Evolutionary conservation across 1,140 invertebrate genomes (phyloP).

Genomic region (Oscheius sp.): DNA sequence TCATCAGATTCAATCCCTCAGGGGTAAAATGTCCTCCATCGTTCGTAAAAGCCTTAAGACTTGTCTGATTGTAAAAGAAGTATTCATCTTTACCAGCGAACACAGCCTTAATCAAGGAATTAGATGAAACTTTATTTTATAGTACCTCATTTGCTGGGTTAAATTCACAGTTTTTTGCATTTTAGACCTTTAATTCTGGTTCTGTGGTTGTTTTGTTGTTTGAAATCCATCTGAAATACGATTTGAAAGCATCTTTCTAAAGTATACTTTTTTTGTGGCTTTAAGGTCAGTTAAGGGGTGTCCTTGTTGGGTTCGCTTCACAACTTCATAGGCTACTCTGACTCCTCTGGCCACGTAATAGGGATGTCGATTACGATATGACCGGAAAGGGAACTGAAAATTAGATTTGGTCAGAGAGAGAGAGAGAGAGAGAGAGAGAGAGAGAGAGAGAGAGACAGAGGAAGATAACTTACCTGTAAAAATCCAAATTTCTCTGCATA

Average conservation of each 20-base stretch:
- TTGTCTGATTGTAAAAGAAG: neutral
- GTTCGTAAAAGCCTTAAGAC: neutral
- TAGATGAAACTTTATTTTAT: neutral
- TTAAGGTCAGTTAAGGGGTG: neutral
- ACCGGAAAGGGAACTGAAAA: too few relatives aligned
- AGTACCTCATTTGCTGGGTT: neutral
- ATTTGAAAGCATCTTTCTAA: neutral
- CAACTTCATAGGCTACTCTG: neutral
- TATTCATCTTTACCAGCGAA: neutral
- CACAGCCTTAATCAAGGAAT: neutral
- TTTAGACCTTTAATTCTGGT: neutral
- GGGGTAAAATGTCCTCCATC: neutral
- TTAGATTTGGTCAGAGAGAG: too few relatives aligned
- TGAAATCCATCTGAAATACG: neutral
- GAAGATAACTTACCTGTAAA: neutral
- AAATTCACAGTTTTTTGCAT: neutral
- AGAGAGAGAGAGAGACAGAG: too few relatives aligned
- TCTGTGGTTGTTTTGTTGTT: neutral
- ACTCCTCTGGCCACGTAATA: neutral
- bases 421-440: too few relatives aligned
- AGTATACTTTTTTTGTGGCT: neutral
- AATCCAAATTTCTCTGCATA: neutral
- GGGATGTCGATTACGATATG: neutral
- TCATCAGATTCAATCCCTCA: neutral
- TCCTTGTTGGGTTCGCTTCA: neutral